Percentiles rank a stretch among this genome's conserved stretches.
phyloP scores from a whole-genome alignment of 2,797 vertebrate species.

The Falco peregrinus region DNA sequence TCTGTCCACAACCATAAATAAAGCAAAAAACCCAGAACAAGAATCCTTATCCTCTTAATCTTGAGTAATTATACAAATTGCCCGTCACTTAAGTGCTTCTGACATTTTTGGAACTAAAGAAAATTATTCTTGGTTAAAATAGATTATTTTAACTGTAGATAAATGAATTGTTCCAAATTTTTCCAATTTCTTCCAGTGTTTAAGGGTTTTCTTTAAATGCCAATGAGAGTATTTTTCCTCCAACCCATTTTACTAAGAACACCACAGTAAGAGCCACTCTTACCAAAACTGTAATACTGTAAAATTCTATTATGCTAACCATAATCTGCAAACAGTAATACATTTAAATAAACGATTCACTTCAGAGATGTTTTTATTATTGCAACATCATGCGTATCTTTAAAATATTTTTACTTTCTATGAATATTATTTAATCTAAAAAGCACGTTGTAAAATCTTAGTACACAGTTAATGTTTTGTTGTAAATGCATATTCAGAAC shows the following conservation, averaged over 20 bases:
- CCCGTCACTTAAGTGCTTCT: background rate
- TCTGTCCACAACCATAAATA: background rate
- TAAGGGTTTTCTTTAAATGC: background rate
- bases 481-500: background rate
- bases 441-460: background rate
- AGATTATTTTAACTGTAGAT: background rate
- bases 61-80: background rate
- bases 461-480: background rate
- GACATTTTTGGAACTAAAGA: background rate
- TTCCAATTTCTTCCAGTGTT: background rate
- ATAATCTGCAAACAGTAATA: background rate
- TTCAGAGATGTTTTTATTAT: background rate
- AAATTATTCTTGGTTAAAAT: background rate
- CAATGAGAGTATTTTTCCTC: background rate
- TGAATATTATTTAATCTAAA: background rate
- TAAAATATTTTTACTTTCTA: background rate
- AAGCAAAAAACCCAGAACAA: background rate
- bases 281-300: background rate
- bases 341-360: background rate
- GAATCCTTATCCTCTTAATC: conserved; percentile 8
- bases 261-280: background rate
- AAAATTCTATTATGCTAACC: background rate
- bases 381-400: background rate
- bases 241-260: background rate
- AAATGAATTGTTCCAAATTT: background rate